Conservation (phyloP, 1,140 invertebrate genomes). For the Nomia melanderi region DNA sequence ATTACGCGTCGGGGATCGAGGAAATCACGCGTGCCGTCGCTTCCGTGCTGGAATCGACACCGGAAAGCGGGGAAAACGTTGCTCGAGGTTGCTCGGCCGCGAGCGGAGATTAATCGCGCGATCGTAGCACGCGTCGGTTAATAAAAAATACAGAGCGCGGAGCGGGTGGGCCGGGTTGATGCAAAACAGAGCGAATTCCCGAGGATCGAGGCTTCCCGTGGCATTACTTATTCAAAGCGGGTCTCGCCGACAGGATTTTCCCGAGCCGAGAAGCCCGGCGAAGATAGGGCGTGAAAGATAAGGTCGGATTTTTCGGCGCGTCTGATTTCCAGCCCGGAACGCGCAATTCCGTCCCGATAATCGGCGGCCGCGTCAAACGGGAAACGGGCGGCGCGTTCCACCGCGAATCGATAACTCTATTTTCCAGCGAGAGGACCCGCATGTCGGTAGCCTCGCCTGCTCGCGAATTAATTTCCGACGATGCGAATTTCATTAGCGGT, state of each 20-base stretch:
- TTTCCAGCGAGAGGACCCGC: conserved; percentile 2
- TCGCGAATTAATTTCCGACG: conserved; percentile 46
- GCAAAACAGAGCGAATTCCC: conserved; percentile 1
- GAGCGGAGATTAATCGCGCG: not conserved
- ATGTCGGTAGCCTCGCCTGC: not conserved
- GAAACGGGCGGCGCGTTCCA: not conserved
- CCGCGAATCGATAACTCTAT: conserved; percentile 36
- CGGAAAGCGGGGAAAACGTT: not conserved
- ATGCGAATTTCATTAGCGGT: conserved; percentile 46
- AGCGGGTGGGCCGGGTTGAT: not conserved
- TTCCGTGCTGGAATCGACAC: too few species aligned
- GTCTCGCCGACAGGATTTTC: conserved; percentile 9
- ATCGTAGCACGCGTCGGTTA: not conserved
- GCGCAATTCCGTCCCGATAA: not conserved
- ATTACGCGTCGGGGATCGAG: conserved; percentile 2
- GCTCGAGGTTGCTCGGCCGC: not conserved
- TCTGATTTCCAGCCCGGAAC: not conserved
- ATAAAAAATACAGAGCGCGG: not conserved
- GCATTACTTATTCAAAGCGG: conserved; percentile 31
- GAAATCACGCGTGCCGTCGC: not conserved
- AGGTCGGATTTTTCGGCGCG: conserved; percentile 15
- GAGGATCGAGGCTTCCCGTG: not conserved
- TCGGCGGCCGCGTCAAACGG: not conserved
- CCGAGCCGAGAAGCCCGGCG: not conserved
- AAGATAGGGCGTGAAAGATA: conserved; percentile 18